Percentiles rank a stretch among this genome's conserved stretches.
These are phyloP conservation scores for Opisthograptis luteolata DNA, from an alignment of 2,888 invertebrate species.

Conservation along the genomic window DNA sequence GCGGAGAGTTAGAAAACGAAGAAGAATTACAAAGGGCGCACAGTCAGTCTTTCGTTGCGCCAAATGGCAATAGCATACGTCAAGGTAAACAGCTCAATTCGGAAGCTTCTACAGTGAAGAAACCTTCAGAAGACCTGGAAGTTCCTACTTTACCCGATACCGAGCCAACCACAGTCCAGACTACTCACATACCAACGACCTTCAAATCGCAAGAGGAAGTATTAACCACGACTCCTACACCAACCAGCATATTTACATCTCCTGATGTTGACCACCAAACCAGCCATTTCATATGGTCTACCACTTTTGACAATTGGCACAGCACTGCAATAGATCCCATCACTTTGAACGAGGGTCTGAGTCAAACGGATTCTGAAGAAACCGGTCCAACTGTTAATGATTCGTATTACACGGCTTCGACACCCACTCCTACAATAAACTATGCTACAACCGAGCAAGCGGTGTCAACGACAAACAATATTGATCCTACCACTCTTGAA, in stretches of 20 bases:
- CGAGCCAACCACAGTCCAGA: constrained; percentile 58
- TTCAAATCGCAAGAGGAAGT: constrained; percentile 57
- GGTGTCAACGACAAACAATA: constrained; percentile 57
- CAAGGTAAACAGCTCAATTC: constrained; percentile 70
- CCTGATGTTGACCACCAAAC: constrained; percentile 73
- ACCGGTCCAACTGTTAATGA: constrained; percentile 33
- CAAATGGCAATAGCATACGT: constrained; percentile 77
- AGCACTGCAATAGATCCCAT: constrained; percentile 89
- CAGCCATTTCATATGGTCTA: constrained; percentile 74
- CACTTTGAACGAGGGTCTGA: constrained; percentile 88
- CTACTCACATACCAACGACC: constrained; percentile 59
- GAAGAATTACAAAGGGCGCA: constrained; percentile 88
- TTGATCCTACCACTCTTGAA: constrained; percentile 57
- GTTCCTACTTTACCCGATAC: constrained; percentile 64
- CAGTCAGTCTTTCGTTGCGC: constrained; percentile 87
- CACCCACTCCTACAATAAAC: constrained; percentile 55
- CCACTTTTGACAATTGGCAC: constrained; percentile 83
- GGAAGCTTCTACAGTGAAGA: constrained; percentile 55
- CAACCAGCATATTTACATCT: constrained; percentile 66
- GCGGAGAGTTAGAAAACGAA: constrained; percentile 80
- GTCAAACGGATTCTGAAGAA: constrained; percentile 63
- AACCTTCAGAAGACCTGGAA: constrained; percentile 73
- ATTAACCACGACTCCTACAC: constrained; percentile 53
- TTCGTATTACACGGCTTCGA: constrained; percentile 43
- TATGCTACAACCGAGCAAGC: constrained; percentile 62